phyloP scores from a whole-genome alignment of 1,140 invertebrate species.

The Drosophila sp. region DNA sequence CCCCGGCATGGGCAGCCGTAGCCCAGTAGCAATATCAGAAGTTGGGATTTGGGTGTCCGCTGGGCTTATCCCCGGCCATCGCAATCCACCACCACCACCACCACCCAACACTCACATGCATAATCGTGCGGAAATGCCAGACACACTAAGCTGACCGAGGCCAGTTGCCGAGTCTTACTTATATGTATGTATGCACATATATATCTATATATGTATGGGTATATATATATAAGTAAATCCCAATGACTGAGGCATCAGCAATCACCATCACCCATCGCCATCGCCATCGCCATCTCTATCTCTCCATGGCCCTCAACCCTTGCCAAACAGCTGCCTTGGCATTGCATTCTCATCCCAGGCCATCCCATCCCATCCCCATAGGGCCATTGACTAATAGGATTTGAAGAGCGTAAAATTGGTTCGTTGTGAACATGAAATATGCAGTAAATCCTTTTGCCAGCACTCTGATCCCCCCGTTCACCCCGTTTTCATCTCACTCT shows the following conservation, averaged over 20 bases:
- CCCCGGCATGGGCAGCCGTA: conserved; percentile 20
- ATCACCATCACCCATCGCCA: conserved; percentile 38
- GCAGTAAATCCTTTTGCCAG: conserved; percentile 82
- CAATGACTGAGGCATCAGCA: conserved; percentile 44
- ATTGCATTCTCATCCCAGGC: conserved; percentile 49
- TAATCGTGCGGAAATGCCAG: conserved; percentile 79
- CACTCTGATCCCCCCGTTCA: conserved; percentile 42
- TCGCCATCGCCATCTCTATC: conserved; percentile 40
- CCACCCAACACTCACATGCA: conserved; percentile 60
- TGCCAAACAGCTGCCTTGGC: conserved; percentile 52
- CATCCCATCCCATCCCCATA: conserved; percentile 60
- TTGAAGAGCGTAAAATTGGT: conserved; percentile 84
- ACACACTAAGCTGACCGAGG: conserved; percentile 76
- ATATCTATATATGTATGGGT: conserved; percentile 27
- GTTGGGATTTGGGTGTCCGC: conserved; percentile 38
- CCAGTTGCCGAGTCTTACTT: conserved; percentile 67
- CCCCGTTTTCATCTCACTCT: neutral
- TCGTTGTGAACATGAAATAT: conserved; percentile 83
- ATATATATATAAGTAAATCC: conserved; percentile 18
- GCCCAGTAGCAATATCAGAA: neutral
- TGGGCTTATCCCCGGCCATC: conserved; percentile 52
- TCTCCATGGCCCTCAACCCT: conserved; percentile 41
- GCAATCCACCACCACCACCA: conserved; percentile 30
- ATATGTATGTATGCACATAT: conserved; percentile 36
- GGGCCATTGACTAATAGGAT: conserved; percentile 83